Conservation (phyloP, 2,113 vertebrate species). For the Lycaon pictus region DNA sequence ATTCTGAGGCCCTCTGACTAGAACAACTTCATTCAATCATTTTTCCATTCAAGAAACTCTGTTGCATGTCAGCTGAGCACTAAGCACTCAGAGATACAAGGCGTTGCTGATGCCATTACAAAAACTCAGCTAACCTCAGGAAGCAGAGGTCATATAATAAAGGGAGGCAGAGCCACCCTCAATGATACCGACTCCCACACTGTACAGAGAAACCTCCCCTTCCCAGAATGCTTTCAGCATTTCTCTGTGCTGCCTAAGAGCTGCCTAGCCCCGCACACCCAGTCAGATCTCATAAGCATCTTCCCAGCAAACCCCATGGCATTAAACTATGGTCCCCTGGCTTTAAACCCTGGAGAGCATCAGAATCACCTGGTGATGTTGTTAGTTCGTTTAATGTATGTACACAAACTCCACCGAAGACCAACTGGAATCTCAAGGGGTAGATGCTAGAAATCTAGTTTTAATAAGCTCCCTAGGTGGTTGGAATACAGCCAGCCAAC, state of each 20-base stretch:
- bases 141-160: constrained; percentile 15
- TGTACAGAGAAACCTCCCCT: neutral
- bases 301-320: neutral
- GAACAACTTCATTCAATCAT: constrained; percentile 41
- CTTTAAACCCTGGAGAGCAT: neutral
- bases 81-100: neutral
- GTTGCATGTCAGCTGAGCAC: neutral
- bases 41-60: constrained; percentile 28
- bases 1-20: neutral
- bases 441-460: constrained; percentile 32
- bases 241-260: neutral
- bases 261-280: neutral
- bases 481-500: neutral
- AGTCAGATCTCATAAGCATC: neutral
- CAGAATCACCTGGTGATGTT: neutral
- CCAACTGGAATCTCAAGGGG: neutral
- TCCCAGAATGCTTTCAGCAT: neutral
- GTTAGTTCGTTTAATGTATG: neutral
- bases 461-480: neutral
- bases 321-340: neutral
- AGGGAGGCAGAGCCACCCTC: neutral
- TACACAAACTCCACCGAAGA: neutral
- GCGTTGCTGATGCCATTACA: neutral
- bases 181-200: neutral
- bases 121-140: neutral